phyloP scores from a whole-genome alignment of 2,888 invertebrate species.

The Julus scandinavius region DNA sequence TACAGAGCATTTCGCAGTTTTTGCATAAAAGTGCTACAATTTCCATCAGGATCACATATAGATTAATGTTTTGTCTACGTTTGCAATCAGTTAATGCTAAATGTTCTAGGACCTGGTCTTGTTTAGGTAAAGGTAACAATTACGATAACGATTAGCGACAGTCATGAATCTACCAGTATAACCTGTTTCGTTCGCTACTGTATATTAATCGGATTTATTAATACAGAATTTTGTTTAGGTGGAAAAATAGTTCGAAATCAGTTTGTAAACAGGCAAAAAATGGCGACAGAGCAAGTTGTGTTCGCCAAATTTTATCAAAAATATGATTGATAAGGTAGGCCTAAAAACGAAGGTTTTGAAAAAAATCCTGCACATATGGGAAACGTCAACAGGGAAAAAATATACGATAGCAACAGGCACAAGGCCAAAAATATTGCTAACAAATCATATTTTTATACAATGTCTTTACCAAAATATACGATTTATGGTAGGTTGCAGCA shows the following conservation, averaged over 20 bases:
- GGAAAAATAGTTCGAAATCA: not conserved
- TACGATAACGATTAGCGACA: too few relatives aligned
- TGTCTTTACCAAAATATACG: not conserved
- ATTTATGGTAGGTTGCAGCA: not conserved
- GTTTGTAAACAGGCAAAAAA: not conserved
- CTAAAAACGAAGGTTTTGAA: slow-evolving; percentile 39
- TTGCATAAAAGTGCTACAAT: too few relatives aligned
- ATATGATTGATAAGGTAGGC: slow-evolving; percentile 40
- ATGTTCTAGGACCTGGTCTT: not conserved
- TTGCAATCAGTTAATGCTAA: too few relatives aligned
- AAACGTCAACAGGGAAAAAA: not conserved
- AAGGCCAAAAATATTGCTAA: not conserved
- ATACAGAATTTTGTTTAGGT: not conserved
- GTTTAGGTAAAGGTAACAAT: too few relatives aligned
- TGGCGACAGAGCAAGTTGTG: not conserved
- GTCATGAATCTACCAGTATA: not conserved
- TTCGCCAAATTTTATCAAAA: not conserved
- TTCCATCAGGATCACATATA: too few relatives aligned
- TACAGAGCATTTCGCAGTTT: too few relatives aligned
- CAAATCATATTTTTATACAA: not conserved
- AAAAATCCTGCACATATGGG: slow-evolving; percentile 6
- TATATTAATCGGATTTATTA: not conserved
- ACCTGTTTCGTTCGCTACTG: not conserved
- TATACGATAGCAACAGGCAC: not conserved
- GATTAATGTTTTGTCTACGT: too few relatives aligned